Conservation (phyloP, 2,797 vertebrate genomes). For the Anas capensis region DNA sequence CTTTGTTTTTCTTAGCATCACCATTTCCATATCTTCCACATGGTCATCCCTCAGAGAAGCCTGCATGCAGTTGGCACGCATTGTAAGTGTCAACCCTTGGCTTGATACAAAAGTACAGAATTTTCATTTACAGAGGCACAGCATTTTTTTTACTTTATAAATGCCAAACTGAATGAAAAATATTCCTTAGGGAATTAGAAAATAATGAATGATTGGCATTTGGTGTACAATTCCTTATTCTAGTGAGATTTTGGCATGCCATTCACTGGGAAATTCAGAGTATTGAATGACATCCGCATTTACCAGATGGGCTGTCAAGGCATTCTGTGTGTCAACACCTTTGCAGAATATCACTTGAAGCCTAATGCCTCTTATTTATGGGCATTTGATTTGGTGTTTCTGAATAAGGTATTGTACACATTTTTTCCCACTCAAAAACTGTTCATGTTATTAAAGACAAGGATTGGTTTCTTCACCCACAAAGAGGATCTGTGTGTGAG, state of each 20-base stretch:
- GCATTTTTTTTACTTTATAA: conserved; percentile 8
- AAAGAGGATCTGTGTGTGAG: background rate
- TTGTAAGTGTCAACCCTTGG: background rate
- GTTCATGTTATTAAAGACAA: background rate
- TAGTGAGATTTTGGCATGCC: conserved; percentile 75
- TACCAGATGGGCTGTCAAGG: conserved; percentile 71
- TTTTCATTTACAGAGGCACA: conserved; percentile 38
- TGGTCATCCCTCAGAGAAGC: conserved; percentile 6
- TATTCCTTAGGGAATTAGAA: conserved; percentile 63
- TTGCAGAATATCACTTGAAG: conserved; percentile 54
- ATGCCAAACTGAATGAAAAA: conserved; percentile 59
- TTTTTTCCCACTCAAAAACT: background rate
- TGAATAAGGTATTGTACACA: background rate
- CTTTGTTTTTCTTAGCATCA: conserved; percentile 31
- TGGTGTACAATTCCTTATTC: conserved; percentile 65
- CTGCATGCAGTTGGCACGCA: background rate
- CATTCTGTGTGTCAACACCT: conserved; percentile 60
- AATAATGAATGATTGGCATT: conserved; percentile 74
- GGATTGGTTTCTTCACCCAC: background rate
- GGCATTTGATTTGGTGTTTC: conserved; percentile 51
- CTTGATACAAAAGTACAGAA: background rate
- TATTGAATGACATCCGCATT: conserved; percentile 73
- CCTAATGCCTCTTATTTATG: conserved; percentile 57
- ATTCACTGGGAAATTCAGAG: conserved; percentile 66
- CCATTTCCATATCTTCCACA: background rate